A percentile compares a stretch with the other conserved stretches of the same genome.
Evolutionary conservation across 2,797 vertebrate genomes (phyloP).

Genomic region (Telmatherina bonti): DNA sequence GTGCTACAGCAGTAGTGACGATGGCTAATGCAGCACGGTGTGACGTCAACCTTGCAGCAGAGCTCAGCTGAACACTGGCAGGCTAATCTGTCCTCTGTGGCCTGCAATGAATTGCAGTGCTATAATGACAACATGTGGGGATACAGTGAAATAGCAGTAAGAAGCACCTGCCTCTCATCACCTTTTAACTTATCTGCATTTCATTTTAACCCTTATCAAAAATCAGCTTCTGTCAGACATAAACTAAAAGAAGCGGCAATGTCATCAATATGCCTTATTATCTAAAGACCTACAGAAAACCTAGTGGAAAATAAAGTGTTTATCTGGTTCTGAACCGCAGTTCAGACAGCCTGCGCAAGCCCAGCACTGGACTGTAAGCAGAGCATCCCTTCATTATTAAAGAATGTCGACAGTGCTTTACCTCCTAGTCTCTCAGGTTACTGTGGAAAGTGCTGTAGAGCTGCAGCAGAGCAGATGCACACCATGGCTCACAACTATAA

Average conservation of each 20-base stretch:
- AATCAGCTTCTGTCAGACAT: neutral
- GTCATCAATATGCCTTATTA: slow-evolving; percentile 1
- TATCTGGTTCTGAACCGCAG: slow-evolving; percentile 32
- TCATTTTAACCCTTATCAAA: slow-evolving; percentile 28
- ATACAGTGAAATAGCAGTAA: slow-evolving; percentile 21
- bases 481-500: slow-evolving; percentile 18
- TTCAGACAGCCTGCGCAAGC: slow-evolving; percentile 31
- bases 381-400: slow-evolving; percentile 78
- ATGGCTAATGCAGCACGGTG: slow-evolving; percentile 76
- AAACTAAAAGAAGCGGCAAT: slow-evolving; percentile 6
- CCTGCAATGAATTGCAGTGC: slow-evolving; percentile 67
- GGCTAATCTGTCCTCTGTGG: slow-evolving; percentile 78
- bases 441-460: slow-evolving; percentile 61
- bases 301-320: slow-evolving; percentile 34
- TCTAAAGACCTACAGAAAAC: slow-evolving; percentile 7
- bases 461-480: slow-evolving; percentile 62
- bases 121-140: slow-evolving; percentile 62
- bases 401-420: slow-evolving; percentile 64
- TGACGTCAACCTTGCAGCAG: slow-evolving; percentile 84
- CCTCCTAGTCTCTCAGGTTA: slow-evolving; percentile 70
- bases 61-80: slow-evolving; percentile 65
- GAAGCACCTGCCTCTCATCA: slow-evolving; percentile 31
- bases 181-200: slow-evolving; percentile 45
- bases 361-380: slow-evolving; percentile 55
- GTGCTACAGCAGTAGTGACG: slow-evolving; percentile 75